Conservation (phyloP, 2,888 invertebrate genomes). For the Drosophila buzzatii region DNA sequence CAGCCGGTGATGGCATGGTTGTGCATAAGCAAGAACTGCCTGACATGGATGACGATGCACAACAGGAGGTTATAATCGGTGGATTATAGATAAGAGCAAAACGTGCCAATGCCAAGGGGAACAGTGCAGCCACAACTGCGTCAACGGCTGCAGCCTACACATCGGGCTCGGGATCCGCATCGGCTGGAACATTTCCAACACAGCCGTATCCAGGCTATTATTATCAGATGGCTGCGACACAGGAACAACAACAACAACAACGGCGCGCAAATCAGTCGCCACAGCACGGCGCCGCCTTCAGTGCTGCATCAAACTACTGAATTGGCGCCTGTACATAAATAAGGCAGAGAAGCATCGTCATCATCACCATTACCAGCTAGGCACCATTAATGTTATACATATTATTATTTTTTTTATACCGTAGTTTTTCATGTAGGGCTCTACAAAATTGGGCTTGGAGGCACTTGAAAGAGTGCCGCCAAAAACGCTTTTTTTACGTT, state of each 20-base stretch:
- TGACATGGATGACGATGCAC: conserved; percentile 85
- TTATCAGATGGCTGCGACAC: conserved; percentile 53
- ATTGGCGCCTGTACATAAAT: conserved; percentile 49
- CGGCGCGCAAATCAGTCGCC: conserved; percentile 29
- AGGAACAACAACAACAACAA: conserved; percentile 27
- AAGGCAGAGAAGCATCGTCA: conserved; percentile 41
- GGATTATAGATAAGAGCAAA: conserved; percentile 84
- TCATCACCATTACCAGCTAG: conserved; percentile 61
- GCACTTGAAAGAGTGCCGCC: conserved; percentile 31
- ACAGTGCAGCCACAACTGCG: conserved; percentile 44
- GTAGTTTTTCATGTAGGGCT: conserved; percentile 50
- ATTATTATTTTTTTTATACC: conserved; percentile 48
- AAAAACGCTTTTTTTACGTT: conserved; percentile 66
- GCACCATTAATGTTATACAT: conserved; percentile 57
- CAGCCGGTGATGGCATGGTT: conserved; percentile 77
- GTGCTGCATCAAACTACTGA: conserved; percentile 52
- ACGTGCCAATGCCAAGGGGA: conserved; percentile 59
- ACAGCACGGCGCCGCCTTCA: conserved; percentile 41
- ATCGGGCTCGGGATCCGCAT: conserved; percentile 5
- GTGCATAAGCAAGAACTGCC: conserved; percentile 84
- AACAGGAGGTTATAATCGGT: conserved; percentile 84
- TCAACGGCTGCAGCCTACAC: conserved; percentile 41
- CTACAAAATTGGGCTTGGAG: conserved; percentile 40
- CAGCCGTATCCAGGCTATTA: conserved; percentile 58
- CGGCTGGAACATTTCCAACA: conserved; percentile 31